Evolutionary conservation across 2,888 invertebrate genomes (phyloP), one percentile per base, ranked within the genome.

Genomic region (Melikaiella ostensackeni): DNA sequence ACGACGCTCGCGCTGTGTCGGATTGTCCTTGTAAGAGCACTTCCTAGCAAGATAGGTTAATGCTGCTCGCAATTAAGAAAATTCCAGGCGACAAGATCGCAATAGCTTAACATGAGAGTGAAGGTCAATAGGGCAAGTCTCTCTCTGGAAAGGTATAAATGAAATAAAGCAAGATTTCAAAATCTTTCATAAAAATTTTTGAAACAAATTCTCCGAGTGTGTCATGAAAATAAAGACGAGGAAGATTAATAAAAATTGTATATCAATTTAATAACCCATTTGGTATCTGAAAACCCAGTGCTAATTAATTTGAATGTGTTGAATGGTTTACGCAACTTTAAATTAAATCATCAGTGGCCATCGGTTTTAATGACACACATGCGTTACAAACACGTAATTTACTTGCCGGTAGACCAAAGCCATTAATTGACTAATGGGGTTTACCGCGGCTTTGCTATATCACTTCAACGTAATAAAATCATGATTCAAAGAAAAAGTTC

Each of bases 1-100:
- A 74, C 57, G 63, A 59, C 57, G 64, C 74, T 70, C 61, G 59
- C 57, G 64, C 70, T 63, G 42, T 46, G 33, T 66, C 33, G 74
- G 75, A 75, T 75, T 77, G 78, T 80, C 76, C 76, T 78, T 78
- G 77, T 74, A 70, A 24, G 24, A 64, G 62, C 57, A 75, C 59
- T 66, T 76, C 57, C 75, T 38, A 33, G 46, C 57, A 62, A 63
- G 13, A 55, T 50, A 33, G 46, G 63, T 57, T 78, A 76, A 74
- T 74, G 35, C 55, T 55, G 66, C 21, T 75, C 59, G 63, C 73
- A 57, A 74, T 74, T 66, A 77, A 74, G 74, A 42, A 79, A 77
- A 79, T 79, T 78, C 62, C 76, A 61, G 57, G 63, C 59, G 75
- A 76, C 63, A 27, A 24, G 66, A 42, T 80, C 73, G 50, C 75